phyloP scores from a whole-genome alignment of 2,888 invertebrate genomes.

The Gerosis bhagava region DNA sequence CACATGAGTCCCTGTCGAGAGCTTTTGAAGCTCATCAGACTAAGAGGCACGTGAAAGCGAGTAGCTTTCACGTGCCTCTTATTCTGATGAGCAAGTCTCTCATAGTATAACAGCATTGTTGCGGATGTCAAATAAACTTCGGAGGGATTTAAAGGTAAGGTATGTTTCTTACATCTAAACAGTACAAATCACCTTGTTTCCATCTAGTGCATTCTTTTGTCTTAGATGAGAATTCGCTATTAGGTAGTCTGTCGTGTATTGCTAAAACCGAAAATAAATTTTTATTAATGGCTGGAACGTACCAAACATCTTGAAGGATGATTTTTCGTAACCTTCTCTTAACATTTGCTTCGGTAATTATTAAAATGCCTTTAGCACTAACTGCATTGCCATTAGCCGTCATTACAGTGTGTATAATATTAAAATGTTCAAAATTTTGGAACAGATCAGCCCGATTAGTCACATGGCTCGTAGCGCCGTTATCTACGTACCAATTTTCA shows the following conservation, averaged over 20 bases:
- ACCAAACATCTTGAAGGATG: constrained; percentile 3
- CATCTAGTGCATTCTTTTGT: background rate
- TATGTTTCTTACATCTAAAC: too few species aligned
- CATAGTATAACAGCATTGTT: background rate
- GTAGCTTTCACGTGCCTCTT: background rate
- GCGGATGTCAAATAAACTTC: constrained; percentile 2
- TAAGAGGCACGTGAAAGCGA: too few species aligned
- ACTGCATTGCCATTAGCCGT: background rate
- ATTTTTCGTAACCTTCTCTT: background rate
- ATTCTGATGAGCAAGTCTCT: constrained; percentile 4
- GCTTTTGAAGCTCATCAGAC: background rate
- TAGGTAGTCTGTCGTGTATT: background rate
- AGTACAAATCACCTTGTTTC: background rate
- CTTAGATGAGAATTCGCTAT: constrained; percentile 3
- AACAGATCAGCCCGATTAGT: background rate
- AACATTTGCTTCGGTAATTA: background rate
- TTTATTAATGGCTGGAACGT: constrained; percentile 9
- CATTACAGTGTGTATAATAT: background rate
- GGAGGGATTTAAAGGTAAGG: too few species aligned
- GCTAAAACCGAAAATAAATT: constrained; percentile 17
- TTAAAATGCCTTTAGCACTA: background rate
- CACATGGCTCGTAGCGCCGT: background rate
- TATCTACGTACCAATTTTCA: background rate
- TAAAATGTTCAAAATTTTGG: background rate
- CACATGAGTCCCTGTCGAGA: background rate